Evolutionary conservation across 2,888 invertebrate genomes (phyloP).

Genomic region (Heliothis peltigera): DNA sequence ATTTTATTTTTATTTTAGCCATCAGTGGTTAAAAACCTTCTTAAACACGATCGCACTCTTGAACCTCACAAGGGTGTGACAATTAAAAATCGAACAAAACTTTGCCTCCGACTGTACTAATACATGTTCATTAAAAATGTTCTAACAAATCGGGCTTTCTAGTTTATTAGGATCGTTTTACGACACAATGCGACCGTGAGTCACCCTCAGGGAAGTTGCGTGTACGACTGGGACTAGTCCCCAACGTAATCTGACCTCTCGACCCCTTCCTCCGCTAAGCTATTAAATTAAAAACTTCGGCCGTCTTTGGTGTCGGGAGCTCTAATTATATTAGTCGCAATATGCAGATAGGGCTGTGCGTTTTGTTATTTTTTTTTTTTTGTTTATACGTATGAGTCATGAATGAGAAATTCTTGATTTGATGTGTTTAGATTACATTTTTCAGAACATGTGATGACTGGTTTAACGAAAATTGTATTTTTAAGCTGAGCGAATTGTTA

Average conservation of each 20-base stretch:
- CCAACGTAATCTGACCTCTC: slow-evolving; percentile 69
- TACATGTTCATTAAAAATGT: slow-evolving; percentile 44
- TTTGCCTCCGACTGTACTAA: slow-evolving; percentile 26
- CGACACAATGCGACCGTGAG: slow-evolving; percentile 64
- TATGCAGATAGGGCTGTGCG: slow-evolving; percentile 65
- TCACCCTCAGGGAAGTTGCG: slow-evolving; percentile 75
- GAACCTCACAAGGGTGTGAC: neutral
- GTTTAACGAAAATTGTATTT: neutral
- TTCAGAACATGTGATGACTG: neutral
- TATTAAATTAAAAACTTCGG: slow-evolving; percentile 64
- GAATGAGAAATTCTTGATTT: slow-evolving; percentile 40
- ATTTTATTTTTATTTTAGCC: too few relatives aligned
- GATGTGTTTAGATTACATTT: slow-evolving; percentile 8
- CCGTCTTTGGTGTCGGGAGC: slow-evolving; percentile 58
- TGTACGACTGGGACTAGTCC: slow-evolving; percentile 68
- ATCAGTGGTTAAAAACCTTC: neutral
- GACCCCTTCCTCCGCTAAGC: slow-evolving; percentile 62
- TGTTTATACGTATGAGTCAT: slow-evolving; percentile 64
- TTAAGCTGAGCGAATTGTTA: neutral
- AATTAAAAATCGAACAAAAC: neutral
- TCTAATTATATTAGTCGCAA: slow-evolving; percentile 63
- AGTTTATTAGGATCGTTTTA: slow-evolving; percentile 58
- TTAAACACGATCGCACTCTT: slow-evolving; percentile 3
- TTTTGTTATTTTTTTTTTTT: slow-evolving; percentile 40
- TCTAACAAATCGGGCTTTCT: slow-evolving; percentile 60